Conservation (phyloP, 2,888 invertebrate species). For the Ganaspis brasiliensis region DNA sequence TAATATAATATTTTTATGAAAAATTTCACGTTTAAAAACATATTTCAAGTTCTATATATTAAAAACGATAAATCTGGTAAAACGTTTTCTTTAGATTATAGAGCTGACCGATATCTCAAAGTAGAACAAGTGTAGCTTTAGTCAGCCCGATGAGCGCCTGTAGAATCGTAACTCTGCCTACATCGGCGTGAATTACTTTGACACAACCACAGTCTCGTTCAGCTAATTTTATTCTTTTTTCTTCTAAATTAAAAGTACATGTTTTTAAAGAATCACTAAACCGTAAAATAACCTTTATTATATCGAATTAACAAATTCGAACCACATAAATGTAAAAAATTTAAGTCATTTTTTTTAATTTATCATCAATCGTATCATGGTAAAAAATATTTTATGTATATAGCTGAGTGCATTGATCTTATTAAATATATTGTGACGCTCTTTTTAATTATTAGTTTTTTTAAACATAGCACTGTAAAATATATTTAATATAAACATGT, state of each 20-base stretch:
- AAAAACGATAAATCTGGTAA: background rate
- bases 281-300: background rate
- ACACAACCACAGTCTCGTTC: background rate
- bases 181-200: background rate
- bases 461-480: too few relatives aligned
- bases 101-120: background rate
- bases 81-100: background rate
- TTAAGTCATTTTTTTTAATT: background rate
- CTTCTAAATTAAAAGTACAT: background rate
- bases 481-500: too few relatives aligned
- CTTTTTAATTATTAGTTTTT: too few relatives aligned
- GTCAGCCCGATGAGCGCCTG: constrained; percentile 30
- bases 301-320: background rate
- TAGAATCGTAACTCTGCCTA: constrained; percentile 6
- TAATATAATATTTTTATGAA: too few relatives aligned
- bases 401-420: too few relatives aligned
- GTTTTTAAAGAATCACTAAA: background rate
- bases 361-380: too few relatives aligned
- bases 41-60: background rate
- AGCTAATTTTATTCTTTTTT: background rate
- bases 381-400: too few relatives aligned
- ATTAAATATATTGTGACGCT: too few relatives aligned
- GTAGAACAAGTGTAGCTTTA: constrained; percentile 35
- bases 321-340: too few relatives aligned
- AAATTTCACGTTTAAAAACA: too few relatives aligned